Evolutionary conservation across 2,797 vertebrate species (phyloP).

Genomic region (Spea hammondii): DNA sequence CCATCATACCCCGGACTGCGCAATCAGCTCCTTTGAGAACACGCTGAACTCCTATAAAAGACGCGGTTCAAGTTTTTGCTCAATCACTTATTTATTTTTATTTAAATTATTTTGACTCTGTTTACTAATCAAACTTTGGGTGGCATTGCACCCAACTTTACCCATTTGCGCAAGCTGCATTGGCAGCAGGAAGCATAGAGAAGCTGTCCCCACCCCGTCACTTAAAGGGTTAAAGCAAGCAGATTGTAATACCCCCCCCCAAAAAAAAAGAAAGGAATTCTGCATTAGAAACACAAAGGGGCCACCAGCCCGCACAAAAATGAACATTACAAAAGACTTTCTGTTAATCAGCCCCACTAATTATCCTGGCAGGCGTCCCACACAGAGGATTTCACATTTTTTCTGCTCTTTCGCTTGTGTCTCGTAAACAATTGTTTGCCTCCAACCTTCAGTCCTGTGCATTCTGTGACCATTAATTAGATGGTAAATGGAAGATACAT

Average conservation of each 20-base stretch:
- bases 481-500: too few species aligned
- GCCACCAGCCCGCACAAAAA: neutral
- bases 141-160: too few species aligned
- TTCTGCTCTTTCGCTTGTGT: neutral
- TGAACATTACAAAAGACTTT: slow-evolving; percentile 42
- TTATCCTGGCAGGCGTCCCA: slow-evolving; percentile 31
- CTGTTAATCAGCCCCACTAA: slow-evolving; percentile 40
- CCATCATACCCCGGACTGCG: too few species aligned
- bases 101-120: too few species aligned
- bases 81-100: too few species aligned
- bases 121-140: too few species aligned
- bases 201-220: neutral
- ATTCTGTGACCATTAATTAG: neutral
- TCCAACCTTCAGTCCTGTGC: neutral
- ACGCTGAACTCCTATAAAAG: too few species aligned
- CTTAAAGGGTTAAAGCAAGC: too few species aligned
- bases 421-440: neutral
- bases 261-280: slow-evolving; percentile 11
- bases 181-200: neutral
- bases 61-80: too few species aligned
- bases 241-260: too few species aligned
- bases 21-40: too few species aligned
- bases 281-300: slow-evolving; percentile 6
- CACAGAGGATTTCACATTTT: slow-evolving; percentile 9
- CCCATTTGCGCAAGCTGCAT: too few species aligned